phyloP scores from a whole-genome alignment of 1,140 invertebrate species.

The Cylas formicarius region DNA sequence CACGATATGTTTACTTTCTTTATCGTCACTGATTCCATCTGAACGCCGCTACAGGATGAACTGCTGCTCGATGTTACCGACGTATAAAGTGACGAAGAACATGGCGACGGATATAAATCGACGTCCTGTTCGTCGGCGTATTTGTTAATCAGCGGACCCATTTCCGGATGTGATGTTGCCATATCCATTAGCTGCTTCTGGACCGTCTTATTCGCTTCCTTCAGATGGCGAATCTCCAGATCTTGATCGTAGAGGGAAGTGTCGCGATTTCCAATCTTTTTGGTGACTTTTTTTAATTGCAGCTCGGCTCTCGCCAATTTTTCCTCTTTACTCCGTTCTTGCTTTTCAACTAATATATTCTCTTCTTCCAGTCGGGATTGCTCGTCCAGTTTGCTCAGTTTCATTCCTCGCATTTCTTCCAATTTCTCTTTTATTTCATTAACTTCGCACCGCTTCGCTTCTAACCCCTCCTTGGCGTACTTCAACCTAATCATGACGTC shows the following conservation, averaged over 20 bases:
- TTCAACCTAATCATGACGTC: slow-evolving; percentile 17
- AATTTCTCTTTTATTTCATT: slow-evolving; percentile 27
- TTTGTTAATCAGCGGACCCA: slow-evolving; percentile 27
- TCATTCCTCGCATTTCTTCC: slow-evolving; percentile 19
- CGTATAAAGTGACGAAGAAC: no score
- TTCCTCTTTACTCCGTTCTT: slow-evolving; percentile 35
- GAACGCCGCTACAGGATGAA: no score
- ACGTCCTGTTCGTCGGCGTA: slow-evolving; percentile 26
- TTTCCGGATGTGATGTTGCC: slow-evolving; percentile 31
- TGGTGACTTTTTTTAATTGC: slow-evolving; percentile 26
- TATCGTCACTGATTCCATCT: no score
- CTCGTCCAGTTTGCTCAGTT: slow-evolving; percentile 18
- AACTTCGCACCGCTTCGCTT: slow-evolving; percentile 19
- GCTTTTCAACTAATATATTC: slow-evolving; percentile 34
- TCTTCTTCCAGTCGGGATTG: slow-evolving; percentile 33
- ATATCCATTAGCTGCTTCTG: slow-evolving; percentile 41
- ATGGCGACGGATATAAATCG: no score
- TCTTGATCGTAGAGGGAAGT: slow-evolving; percentile 33
- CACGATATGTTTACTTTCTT: no score
- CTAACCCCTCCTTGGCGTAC: slow-evolving; percentile 22
- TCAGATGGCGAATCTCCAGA: slow-evolving; percentile 33
- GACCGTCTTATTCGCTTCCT: slow-evolving; percentile 36
- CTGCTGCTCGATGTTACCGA: no score
- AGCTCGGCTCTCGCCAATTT: slow-evolving; percentile 38
- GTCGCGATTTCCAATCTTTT: slow-evolving; percentile 20